Evolutionary conservation across 2,113 vertebrate genomes (phyloP), one percentile per base, ranked within the genome.

Genomic region (Regulus satrapa): DNA sequence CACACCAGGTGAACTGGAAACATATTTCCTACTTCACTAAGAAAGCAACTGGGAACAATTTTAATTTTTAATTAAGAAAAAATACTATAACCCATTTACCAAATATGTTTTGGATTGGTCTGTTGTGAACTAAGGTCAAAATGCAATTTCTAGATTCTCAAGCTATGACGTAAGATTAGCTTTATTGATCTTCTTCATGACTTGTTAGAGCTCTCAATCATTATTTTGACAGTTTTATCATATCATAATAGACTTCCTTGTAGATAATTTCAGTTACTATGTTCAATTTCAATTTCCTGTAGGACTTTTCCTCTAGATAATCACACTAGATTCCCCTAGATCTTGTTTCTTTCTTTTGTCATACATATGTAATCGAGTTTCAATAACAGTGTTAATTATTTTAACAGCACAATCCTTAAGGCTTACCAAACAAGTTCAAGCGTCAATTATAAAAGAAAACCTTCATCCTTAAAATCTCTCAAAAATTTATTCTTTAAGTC

Each of bases 191-290:
- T 92, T 95, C 84, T 82, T 49, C 14, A 64, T 94, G 94, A 97
- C 96, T 97, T 97, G 97, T 97, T 84, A 92, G 73, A 97, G 85
- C 66, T 84, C 90, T 85, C 95, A 97, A 96, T 97, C 97, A 98
- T 96, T 97, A 97, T 97, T 98, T 98, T 98, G 96, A 98, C 97
- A 98, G 95, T 94, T 98, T 98, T 97, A 98, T 98, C 97, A 98
- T 97, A 97, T 67, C 52, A 49, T 98, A 98, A 98, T 98, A 97
- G 97, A 97, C 94, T 97, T 97, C 79, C 85, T 96, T 97, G 97
- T 87, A 96, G 94, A 96, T 97, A 97, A 97, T 97, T 97, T 95
- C 84, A 97, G 93, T 93, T 96, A 95, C 94, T 89, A 87, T 10
- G 61, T 95, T 97, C 94, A 95, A 83, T 74, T 96, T 94, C 76